phyloP scores from a whole-genome alignment of 2,797 vertebrate genomes.

The Mustela erminea region DNA sequence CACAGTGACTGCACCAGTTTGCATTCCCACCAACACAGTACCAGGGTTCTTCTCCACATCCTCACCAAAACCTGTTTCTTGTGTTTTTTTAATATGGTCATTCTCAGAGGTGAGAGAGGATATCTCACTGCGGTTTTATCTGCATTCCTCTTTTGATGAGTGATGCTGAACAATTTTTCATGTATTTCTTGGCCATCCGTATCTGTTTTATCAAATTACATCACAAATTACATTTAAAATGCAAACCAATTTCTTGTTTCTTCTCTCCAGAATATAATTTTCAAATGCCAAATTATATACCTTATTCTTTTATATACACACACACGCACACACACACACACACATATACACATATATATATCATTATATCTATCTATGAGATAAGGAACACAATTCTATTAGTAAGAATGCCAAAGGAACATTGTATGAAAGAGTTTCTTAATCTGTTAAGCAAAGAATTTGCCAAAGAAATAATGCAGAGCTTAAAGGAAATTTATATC shows the following conservation, averaged over 20 bases:
- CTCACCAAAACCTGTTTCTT: not conserved
- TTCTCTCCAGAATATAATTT: not conserved
- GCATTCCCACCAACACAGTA: not conserved
- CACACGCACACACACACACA: no score
- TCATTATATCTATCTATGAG: no score
- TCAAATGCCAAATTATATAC: not conserved
- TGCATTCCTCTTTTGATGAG: not conserved
- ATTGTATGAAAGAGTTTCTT: constrained; percentile 18
- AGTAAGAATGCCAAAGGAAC: not conserved
- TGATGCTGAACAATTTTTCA: not conserved
- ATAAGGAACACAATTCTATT: not conserved
- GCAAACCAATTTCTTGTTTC: not conserved
- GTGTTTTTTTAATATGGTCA: not conserved
- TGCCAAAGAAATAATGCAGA: not conserved
- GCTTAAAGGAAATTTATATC: not conserved
- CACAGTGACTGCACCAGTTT: not conserved
- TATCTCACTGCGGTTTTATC: not conserved
- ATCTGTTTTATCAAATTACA: not conserved
- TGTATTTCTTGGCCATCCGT: not conserved
- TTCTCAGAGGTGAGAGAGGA: not conserved
- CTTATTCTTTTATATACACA: not conserved
- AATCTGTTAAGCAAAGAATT: not conserved
- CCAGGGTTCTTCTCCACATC: not conserved
- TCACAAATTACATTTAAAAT: not conserved
- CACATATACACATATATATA: no score